These are phyloP conservation scores for Plusia festucae DNA, from an alignment of 2,888 invertebrate species.

Conservation along the genomic window DNA sequence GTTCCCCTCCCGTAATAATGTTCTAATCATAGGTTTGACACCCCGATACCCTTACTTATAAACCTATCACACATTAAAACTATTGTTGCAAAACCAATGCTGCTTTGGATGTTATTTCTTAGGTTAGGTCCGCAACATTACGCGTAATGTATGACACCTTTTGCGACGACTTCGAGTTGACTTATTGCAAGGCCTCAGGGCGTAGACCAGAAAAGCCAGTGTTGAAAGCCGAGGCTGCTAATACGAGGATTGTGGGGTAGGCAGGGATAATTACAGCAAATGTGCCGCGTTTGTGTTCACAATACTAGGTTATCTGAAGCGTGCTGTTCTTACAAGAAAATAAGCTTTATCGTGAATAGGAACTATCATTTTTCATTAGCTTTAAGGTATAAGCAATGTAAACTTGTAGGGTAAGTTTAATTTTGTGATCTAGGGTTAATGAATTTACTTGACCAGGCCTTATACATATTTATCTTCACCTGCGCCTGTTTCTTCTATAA, in stretches of 20 bases:
- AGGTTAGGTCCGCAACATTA: neutral
- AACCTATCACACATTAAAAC: conserved; percentile 13
- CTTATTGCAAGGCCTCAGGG: conserved; percentile 57
- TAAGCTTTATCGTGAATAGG: conserved; percentile 24
- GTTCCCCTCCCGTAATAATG: conserved; percentile 79
- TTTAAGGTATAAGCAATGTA: neutral
- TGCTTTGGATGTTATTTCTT: conserved; percentile 9
- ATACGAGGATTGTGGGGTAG: conserved; percentile 81
- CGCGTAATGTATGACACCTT: conserved; percentile 59
- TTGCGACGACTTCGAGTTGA: conserved; percentile 19
- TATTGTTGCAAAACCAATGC: conserved; percentile 60
- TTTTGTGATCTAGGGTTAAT: too few relatives aligned
- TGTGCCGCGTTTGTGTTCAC: conserved; percentile 80
- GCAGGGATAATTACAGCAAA: conserved; percentile 85
- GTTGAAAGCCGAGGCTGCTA: conserved; percentile 76
- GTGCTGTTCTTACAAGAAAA: conserved; percentile 27
- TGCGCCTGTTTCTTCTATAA: too few relatives aligned
- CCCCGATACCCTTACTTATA: conserved; percentile 64
- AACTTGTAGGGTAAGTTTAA: neutral
- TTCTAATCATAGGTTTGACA: conserved; percentile 87
- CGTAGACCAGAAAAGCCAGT: conserved; percentile 63
- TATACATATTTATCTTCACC: too few relatives aligned
- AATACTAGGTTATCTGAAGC: conserved; percentile 62
- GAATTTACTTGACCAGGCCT: too few relatives aligned
- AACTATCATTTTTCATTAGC: neutral